Percentiles rank a stretch among this genome's conserved stretches.
Evolutionary conservation across 1,140 invertebrate genomes (phyloP).

Genomic region (Pseudomyrmex flavicornis): DNA sequence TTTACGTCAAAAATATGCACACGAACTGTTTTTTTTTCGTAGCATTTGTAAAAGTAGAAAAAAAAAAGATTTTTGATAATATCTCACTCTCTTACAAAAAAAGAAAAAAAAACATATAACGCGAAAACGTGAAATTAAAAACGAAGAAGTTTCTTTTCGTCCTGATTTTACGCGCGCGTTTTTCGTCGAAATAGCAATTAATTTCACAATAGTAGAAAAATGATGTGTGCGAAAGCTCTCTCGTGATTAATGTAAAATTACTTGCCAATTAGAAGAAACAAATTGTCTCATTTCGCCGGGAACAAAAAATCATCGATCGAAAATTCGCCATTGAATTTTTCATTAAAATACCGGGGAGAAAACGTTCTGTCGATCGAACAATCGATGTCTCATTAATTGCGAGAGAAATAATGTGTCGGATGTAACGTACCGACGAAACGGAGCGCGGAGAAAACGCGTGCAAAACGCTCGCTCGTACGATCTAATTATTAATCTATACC

Average conservation of each 20-base stretch:
- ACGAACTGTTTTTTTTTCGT: constrained; percentile 18
- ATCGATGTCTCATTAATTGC: constrained; percentile 36
- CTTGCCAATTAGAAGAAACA: constrained; percentile 1
- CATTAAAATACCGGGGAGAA: constrained; percentile 12
- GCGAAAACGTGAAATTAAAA: background rate
- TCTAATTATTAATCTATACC: constrained; percentile 53
- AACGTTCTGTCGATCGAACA: background rate
- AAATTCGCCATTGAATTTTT: constrained; percentile 23
- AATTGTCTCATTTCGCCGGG: constrained; percentile 10
- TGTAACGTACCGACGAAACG: background rate
- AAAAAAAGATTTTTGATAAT: background rate
- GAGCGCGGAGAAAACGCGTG: background rate
- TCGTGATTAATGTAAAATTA: background rate
- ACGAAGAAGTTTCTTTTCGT: background rate
- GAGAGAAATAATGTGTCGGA: background rate
- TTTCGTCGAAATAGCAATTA: background rate
- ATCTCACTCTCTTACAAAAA: background rate
- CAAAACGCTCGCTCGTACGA: background rate
- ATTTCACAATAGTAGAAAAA: background rate
- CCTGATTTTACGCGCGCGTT: background rate
- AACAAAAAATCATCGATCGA: constrained; percentile 10
- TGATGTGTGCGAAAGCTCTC: background rate
- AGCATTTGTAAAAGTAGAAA: background rate
- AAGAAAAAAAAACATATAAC: background rate
- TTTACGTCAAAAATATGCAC: background rate